Evolutionary conservation across 1,140 invertebrate genomes (phyloP), one percentile per base, ranked within the genome.

Genomic region (Plectus sambesii): DNA sequence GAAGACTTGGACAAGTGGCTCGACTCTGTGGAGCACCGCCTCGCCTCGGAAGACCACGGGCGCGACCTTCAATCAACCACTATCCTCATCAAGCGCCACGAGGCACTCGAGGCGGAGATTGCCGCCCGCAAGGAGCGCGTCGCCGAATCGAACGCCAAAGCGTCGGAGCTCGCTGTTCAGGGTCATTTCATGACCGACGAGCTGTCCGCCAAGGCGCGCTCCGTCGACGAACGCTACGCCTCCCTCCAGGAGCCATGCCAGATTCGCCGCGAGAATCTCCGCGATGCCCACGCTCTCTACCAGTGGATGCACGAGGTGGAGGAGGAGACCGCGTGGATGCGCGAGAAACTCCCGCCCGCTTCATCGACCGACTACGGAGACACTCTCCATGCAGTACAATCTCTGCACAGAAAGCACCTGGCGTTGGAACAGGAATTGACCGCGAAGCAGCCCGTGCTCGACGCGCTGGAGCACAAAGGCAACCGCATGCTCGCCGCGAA

Each of bases 261-360:
- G 64, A 87, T 87, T 50, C 75, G 86, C 0, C 75, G 84, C 30
- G 86, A 90, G 53, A 87, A 90, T 66, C 70, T 93, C 4, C 84
- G 88, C 63, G 87, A 89, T 60, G 84, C 87, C 0, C 76, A 82
- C 12, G 74, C 84, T 15, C 64, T 89, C 19, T 85, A 89, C 61
- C 82, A 87, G 62, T 87, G 87, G 66, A 35, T 52, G 1, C 47
- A 69, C 72, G 92, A 98, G 71, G 81, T 97, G 39, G 92, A 97
- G 68, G 93, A 99, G 72, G 93, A 99, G 71, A 87, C 93, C 60
- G 73, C 94, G 4, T 99, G 93, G 93, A 87, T 98, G 49, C 79
- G 81, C 29, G 92, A 98, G 70, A 97, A 96, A 71, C 84, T 96
- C 81, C 87, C 89, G 1, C 77, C 87, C 50, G 88, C 90, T 2